Base-by-base conservation (phyloP, 1,140 invertebrate species). In the Carcinoscorpius rotundicauda region DNA sequence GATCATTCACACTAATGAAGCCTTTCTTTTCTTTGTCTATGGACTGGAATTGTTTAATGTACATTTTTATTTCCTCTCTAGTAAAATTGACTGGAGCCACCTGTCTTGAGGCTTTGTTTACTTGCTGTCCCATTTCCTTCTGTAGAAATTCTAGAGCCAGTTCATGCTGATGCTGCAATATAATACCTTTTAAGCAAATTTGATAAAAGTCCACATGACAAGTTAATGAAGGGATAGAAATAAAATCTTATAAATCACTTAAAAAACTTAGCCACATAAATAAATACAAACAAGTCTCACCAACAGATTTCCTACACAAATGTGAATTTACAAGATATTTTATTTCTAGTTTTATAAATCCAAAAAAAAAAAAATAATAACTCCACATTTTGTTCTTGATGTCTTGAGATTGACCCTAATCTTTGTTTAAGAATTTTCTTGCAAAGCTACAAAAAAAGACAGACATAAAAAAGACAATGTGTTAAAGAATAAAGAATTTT, bases 1-100 rank as follows among this genome's bases (percentile, higher is more conserved):
- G 91, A 77, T 99, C 97, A 76, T 96, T 97, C 66, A 98, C 89
- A 52, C 94, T 97, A 58, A 99, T 94, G 74, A 93, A 98, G 71
- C 97, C 97, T 77, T 99, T 99, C 71, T 87, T 86, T 74, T 97
- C 96, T 71, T 87, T 87, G 79, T 99, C 97, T 65, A 99, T 87
- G 66, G 90, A 84, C 74, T 95, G 87, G 84, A 99, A 99, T 61
- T 93, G 83, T 73, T 94, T 93, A 67, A 94, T 93, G 75, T 97
- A 97, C 3, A 87, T 80, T 74, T 93, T 87, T 70, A 97, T 92
- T 78, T 99, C 96, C 61, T 96, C 89, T 75, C 92, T 91, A 51
- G 86, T 95, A 29, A 99, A 83, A 78, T 96, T 96, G 71, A 97
- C 89, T 0, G 90, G 89, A 67, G 94, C 86, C 74, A 91, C 90